Percentiles rank a stretch among this genome's conserved stretches.
phyloP scores from a whole-genome alignment of 2,113 vertebrate genomes.

The Pseudorectes ferrugineus region DNA sequence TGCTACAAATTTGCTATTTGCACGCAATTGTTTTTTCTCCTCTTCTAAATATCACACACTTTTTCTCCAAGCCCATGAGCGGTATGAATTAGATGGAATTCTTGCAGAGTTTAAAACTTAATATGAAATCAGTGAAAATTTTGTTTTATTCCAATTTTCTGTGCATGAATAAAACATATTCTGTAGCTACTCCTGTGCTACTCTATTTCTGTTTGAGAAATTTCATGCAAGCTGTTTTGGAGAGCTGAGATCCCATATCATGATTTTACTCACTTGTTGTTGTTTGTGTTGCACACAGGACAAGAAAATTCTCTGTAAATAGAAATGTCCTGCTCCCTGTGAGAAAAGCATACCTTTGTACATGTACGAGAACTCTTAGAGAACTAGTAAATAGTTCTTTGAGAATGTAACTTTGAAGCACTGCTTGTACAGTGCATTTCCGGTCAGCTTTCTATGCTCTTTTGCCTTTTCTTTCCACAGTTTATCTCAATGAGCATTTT shows the following conservation, averaged over 20 bases:
- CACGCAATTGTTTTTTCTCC: fast-evolving
- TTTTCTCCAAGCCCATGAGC: not conserved
- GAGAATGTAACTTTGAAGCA: not conserved
- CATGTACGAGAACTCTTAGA: not conserved
- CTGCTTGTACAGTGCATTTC: not conserved
- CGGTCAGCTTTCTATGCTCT: not conserved
- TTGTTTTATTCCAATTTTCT: not conserved
- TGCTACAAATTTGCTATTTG: not conserved
- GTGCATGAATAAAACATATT: not conserved
- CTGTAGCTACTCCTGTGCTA: not conserved
- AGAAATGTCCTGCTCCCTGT: not conserved
- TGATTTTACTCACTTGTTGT: not conserved
- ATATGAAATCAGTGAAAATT: not conserved
- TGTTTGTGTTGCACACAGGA: not conserved
- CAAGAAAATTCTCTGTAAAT: not conserved
- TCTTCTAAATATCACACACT: not conserved
- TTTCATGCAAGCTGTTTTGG: not conserved
- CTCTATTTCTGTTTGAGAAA: not conserved
- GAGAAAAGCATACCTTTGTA: not conserved
- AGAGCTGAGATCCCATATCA: not conserved
- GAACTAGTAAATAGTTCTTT: not conserved
- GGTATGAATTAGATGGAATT: not conserved
- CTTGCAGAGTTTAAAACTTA: not conserved
- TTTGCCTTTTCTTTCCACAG: not conserved
- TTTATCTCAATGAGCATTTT: not conserved